phyloP scores from a whole-genome alignment of 1,140 invertebrate species.

The Monochamus saltuarius region DNA sequence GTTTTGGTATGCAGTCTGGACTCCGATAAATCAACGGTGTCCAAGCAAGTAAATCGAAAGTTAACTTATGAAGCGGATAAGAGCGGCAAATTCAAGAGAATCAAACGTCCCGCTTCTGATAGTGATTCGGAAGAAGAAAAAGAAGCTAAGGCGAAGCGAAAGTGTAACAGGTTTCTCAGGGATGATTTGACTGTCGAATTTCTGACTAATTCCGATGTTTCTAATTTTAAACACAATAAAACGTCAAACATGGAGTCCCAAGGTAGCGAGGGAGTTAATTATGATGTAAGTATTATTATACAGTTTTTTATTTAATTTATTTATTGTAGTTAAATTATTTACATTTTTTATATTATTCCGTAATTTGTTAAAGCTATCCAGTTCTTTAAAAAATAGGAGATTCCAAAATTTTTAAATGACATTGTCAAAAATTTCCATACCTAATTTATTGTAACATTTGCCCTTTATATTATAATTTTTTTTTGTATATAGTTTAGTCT shows the following conservation, averaged over 20 bases:
- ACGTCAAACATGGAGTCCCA: not conserved
- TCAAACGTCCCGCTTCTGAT: constrained; percentile 18
- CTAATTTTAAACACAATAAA: constrained; percentile 5
- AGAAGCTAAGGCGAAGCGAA: constrained; percentile 11
- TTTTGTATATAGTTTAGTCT: too few species aligned
- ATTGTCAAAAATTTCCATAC: too few species aligned
- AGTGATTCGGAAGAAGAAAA: constrained; percentile 25
- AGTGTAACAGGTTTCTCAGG: constrained; percentile 25
- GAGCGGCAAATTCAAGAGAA: constrained; percentile 22
- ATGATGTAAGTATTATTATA: constrained; percentile 34
- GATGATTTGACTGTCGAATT: constrained; percentile 32
- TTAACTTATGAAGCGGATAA: not conserved
- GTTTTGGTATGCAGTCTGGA: not conserved
- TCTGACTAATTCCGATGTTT: constrained; percentile 12
- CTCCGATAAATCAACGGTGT: not conserved
- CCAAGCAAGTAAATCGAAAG: constrained; percentile 10
- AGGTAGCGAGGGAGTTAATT: constrained; percentile 25
- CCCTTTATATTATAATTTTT: too few species aligned
- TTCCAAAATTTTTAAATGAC: too few species aligned
- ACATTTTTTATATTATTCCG: too few species aligned
- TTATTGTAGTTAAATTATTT: too few species aligned
- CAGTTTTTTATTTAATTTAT: constrained; percentile 5
- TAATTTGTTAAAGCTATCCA: too few species aligned
- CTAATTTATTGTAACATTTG: too few species aligned
- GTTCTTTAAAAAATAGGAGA: too few species aligned